These are phyloP conservation scores for Melikaiella ostensackeni DNA, from an alignment of 2,888 invertebrate species.

Conservation along the genomic window DNA sequence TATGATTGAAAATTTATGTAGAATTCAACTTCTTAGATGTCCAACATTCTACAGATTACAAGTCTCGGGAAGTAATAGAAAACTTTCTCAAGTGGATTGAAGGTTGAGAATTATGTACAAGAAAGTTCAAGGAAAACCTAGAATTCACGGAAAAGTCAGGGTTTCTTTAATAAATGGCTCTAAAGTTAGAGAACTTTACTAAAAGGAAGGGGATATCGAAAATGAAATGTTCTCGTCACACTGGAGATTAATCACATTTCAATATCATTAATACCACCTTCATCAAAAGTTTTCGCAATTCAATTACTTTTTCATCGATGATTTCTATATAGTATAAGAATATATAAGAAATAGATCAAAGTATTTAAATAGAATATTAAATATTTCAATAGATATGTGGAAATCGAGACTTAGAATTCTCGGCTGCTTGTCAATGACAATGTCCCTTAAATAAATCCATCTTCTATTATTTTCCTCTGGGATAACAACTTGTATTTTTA, in stretches of 20 bases:
- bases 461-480: not conserved
- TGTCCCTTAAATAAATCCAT: not conserved
- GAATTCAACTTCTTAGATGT: too few species aligned
- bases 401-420: not conserved
- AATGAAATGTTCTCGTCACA: not conserved
- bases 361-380: too few species aligned
- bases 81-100: not conserved
- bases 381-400: too few species aligned
- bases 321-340: too few species aligned
- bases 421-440: not conserved
- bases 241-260: not conserved
- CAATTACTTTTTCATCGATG: too few species aligned
- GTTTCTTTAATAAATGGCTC: conserved; percentile 2
- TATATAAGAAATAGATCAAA: too few species aligned
- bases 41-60: not conserved
- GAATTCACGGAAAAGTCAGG: not conserved
- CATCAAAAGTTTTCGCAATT: not conserved
- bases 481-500: not conserved
- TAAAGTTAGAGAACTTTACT: not conserved
- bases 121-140: not conserved
- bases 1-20: too few species aligned
- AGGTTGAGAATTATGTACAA: not conserved
- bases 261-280: not conserved
- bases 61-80: not conserved
- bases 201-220: not conserved